Percentiles rank a stretch among this genome's conserved stretches.
These are phyloP conservation scores for Rhinoptilus africanus DNA, from an alignment of 2,113 vertebrate genomes.

Conservation along the genomic window DNA sequence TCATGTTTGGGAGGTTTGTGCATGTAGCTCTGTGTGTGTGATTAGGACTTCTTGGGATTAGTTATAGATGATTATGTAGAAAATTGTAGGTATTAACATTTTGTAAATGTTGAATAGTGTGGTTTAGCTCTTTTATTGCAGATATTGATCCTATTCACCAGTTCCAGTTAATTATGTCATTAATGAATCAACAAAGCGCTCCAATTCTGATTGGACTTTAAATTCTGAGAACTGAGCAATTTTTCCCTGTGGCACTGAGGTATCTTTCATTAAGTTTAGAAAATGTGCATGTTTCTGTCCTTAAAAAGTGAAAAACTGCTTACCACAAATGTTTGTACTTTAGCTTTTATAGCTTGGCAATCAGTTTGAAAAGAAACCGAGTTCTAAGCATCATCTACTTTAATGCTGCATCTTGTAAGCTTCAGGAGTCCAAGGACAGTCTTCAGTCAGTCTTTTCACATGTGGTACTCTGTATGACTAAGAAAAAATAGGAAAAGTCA, in stretches of 20 bases:
- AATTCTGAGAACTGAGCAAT: neutral
- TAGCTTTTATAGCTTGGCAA: neutral
- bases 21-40: neutral
- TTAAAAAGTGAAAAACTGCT: neutral
- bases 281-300: neutral
- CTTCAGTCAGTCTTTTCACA: neutral
- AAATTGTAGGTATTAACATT: neutral
- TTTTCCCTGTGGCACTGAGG: neutral
- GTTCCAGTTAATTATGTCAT: neutral
- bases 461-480: neutral
- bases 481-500: neutral
- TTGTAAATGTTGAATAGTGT: neutral
- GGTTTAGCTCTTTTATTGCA: neutral
- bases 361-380: neutral
- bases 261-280: neutral
- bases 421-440: neutral
- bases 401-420: neutral
- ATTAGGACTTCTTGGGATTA: neutral
- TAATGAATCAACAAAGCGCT: neutral
- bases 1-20: accelerated
- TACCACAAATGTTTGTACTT: neutral
- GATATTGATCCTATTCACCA: neutral
- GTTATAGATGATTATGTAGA: neutral
- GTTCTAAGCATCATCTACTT: neutral
- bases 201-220: neutral